Evolutionary conservation across 2,113 vertebrate species (phyloP), one percentile per base, ranked within the genome.

Genomic region (Alethe diademata): DNA sequence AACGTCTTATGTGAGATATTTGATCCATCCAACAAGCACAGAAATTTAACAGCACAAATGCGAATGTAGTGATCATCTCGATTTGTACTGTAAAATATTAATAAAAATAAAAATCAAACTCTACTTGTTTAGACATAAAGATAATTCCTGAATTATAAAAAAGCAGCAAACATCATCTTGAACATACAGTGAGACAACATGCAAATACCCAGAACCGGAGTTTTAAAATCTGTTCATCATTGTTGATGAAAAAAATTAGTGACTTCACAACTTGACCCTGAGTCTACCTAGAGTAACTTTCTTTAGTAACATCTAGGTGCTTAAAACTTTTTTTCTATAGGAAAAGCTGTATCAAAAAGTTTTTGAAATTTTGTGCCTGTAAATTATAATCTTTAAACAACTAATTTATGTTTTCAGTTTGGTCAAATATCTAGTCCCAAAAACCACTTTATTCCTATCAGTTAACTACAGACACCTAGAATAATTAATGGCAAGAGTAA

Each of bases 41-140:
- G 97, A 88, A 99, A 99, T 72, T 98, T 98, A 93, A 99, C 29
- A 16, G 97, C 98, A 96, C 98, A 98, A 40, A 98, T 94, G 25
- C 99, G 98, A 51, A 99, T 98, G 3, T 98, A 98, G 95, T 98
- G 98, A 90, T 99, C 99, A 57, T 99, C 99, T 93, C 98, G 95
- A 96, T 98, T 97, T 78, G 98, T 97, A 79, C 99, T 99, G 97
- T 35, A 97, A 98, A 86, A 96, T 23, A 97, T 70, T 40, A 54
- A 74, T 20, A 19, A 33, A 33, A 42, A 17, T 3, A 16, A 50
- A 57, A 82, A 65, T 80, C 14, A 83, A 56, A 83, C 9, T 40
- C 58, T 58, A 25, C 22, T 87, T 60, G 7, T 66, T 88, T 70
- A 83, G 40, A 24, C 8, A 84, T 36, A 78, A 66, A 65, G 19